Percentiles rank a stretch among this genome's conserved stretches.
These are phyloP conservation scores for Triplophysa siluroides DNA, from an alignment of 2,113 vertebrate species.

Conservation along the genomic window DNA sequence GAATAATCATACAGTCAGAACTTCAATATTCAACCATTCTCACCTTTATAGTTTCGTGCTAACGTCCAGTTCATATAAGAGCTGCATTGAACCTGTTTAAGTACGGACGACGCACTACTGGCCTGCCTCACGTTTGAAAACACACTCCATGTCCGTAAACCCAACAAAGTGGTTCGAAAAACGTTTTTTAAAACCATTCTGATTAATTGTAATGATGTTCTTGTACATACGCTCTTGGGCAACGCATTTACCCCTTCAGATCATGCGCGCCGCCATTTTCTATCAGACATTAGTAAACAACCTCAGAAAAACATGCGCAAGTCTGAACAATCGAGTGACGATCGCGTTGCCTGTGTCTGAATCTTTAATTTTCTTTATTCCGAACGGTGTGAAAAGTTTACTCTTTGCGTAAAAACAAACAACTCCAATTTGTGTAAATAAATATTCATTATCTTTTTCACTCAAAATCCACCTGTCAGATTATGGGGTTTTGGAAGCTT, in stretches of 20 bases:
- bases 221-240: conserved; percentile 7
- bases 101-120: background rate
- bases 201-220: background rate
- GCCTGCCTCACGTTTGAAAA: conserved; percentile 38
- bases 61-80: conserved; percentile 23
- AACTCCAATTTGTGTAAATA: too few relatives aligned
- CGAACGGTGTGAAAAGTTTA: too few relatives aligned
- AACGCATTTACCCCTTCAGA: conserved; percentile 25
- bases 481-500: too few relatives aligned
- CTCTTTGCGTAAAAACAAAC: too few relatives aligned
- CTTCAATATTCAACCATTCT: background rate
- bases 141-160: conserved; percentile 57
- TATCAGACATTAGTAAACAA: conserved; percentile 23
- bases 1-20: background rate
- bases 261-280: conserved; percentile 16
- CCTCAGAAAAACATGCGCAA: background rate
- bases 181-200: conserved; percentile 56
- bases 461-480: too few relatives aligned
- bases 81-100: conserved; percentile 35
- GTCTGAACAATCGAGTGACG: background rate
- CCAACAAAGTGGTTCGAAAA: conserved; percentile 50
- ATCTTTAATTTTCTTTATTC: too few relatives aligned
- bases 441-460: too few relatives aligned
- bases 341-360: background rate
- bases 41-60: conserved; percentile 14